phyloP scores from a whole-genome alignment of 1,140 invertebrate species.

The Heliconius hermathena region DNA sequence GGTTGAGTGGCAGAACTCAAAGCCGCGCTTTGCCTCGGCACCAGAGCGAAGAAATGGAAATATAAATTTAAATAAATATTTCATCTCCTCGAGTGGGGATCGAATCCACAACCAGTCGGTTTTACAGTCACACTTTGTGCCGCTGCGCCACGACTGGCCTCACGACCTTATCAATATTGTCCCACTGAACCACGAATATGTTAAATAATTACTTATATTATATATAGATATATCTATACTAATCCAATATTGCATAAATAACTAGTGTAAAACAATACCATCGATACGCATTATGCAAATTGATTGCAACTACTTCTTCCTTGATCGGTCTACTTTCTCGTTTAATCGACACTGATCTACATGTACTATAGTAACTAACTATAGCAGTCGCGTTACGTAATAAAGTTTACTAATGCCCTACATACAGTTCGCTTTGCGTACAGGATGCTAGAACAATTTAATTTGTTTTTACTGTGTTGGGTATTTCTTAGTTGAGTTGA shows the following conservation, averaged over 20 bases:
- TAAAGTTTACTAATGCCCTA: slow-evolving; percentile 18
- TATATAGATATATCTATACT: not conserved
- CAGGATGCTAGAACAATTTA: not conserved
- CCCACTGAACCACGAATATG: no score
- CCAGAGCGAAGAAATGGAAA: no score
- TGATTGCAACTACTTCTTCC: slow-evolving; percentile 29
- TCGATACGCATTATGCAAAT: slow-evolving; percentile 37
- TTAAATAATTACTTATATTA: no score
- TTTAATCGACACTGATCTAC: slow-evolving; percentile 28
- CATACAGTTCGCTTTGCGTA: slow-evolving; percentile 10
- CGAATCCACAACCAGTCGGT: no score
- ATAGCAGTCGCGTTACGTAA: slow-evolving; percentile 7
- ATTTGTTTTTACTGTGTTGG: not conserved
- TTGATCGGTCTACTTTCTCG: slow-evolving; percentile 35
- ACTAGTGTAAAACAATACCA: slow-evolving; percentile 21
- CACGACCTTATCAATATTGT: no score
- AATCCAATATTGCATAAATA: not conserved
- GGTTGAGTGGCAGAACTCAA: no score
- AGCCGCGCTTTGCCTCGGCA: no score
- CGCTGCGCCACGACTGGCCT: no score
- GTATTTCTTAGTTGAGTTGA: not conserved
- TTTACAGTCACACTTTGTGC: no score
- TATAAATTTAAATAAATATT: no score
- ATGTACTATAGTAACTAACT: slow-evolving; percentile 15
- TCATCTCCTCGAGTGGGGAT: no score